These are phyloP conservation scores for Geophilus truncorum DNA, from an alignment of 2,888 invertebrate species.

Conservation along the genomic window DNA sequence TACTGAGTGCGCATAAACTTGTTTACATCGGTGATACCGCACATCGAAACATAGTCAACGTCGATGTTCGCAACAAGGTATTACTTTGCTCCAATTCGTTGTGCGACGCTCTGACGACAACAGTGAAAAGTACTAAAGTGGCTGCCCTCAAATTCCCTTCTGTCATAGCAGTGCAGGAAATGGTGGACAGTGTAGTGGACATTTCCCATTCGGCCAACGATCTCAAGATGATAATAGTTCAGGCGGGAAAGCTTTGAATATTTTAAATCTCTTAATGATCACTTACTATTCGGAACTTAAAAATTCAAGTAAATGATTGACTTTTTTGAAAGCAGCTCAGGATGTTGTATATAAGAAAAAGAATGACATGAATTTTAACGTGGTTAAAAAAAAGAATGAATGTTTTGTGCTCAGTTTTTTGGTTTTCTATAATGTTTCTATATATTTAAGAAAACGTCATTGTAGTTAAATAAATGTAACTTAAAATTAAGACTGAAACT, in stretches of 20 bases:
- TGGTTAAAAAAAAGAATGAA: not conserved
- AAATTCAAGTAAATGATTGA: too few relatives aligned
- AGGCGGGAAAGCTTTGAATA: constrained; percentile 32
- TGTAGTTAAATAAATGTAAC: not conserved
- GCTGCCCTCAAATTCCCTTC: constrained; percentile 90
- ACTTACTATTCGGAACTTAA: not conserved
- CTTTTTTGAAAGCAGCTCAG: not conserved
- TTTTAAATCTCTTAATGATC: not conserved
- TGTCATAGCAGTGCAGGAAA: constrained; percentile 81
- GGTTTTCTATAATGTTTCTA: not conserved
- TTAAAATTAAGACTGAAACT: too few relatives aligned
- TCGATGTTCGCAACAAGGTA: constrained; percentile 66
- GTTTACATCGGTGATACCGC: constrained; percentile 93
- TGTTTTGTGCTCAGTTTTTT: constrained; percentile 18
- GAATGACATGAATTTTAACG: not conserved
- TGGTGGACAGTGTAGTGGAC: constrained; percentile 85
- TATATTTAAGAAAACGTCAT: not conserved
- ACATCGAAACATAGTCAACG: constrained; percentile 72
- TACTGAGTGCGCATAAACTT: constrained; percentile 86
- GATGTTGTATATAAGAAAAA: not conserved
- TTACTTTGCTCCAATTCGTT: constrained; percentile 71
- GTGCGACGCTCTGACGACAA: constrained; percentile 72
- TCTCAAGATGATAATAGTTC: constrained; percentile 55
- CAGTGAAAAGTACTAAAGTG: constrained; percentile 80
- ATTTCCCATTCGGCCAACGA: constrained; percentile 78